Evolutionary conservation across 1,140 invertebrate species (phyloP), one percentile per base, ranked within the genome.

Genomic region (Drosophila gunungcola): DNA sequence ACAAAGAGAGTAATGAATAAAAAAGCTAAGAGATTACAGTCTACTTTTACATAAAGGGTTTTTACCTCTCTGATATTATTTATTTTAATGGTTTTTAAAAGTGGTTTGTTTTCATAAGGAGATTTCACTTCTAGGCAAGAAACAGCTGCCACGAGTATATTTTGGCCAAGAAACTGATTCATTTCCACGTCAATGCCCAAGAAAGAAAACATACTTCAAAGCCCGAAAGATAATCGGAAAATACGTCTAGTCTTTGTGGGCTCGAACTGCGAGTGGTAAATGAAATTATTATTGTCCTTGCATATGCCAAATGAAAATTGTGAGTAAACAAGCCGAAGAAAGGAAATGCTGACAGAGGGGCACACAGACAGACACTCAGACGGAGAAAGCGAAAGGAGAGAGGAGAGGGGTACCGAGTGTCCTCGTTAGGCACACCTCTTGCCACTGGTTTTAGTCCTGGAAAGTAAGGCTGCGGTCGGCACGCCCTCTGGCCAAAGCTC

Each of bases 401-500:
- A 16, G 36, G 63, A 21, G 16, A 0, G 16, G 16, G 16, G 16
- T 21, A 21, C 12, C 27, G 29, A 51, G 61, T 60, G 48, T 67
- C 36, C 69, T 83, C 63, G 80, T 82, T 83, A 74, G 75, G 57
- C 80, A 73, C 74, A 67, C 80, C 57, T 65, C 39, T 74, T 79
- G 80, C 75, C 80, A 79, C n/a, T 27, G 60, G 38, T 36, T 36
- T 21, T 52, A 12, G 48, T 84, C 57, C 72, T 84, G 51, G 42
- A 57, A 53, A 58, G 64, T 65, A 52, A 45, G 69, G 41, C 75
- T 65, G 54, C 61, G 61, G 46, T 13, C 13, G 65, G 21, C 38
- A 68, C 69, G 53, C 67, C 65, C 39, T 34, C 67, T 12, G 45
- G 42, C 42, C 41, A 60, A 29, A 41, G 41, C 58, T 53, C 60